These are phyloP conservation scores for Petrolisthes manimaculis DNA, from an alignment of 2,888 invertebrate species.

Conservation along the genomic window DNA sequence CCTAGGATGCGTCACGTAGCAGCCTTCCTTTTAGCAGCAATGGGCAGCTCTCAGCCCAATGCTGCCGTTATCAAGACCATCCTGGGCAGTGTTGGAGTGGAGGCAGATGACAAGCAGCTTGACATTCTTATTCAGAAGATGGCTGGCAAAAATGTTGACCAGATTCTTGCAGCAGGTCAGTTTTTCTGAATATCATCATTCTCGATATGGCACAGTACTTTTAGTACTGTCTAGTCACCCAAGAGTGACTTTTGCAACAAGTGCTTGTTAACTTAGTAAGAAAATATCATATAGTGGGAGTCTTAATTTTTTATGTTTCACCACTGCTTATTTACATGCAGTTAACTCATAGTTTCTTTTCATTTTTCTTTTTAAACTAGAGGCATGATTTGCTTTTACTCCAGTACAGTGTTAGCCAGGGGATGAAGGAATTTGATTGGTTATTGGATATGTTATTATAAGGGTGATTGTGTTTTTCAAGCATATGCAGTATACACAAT, in stretches of 20 bases:
- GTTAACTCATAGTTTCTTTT: neutral
- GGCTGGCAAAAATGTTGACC: slow-evolving; percentile 72
- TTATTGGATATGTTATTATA: no score
- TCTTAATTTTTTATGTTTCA: no score
- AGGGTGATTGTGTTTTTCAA: no score
- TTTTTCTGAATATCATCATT: neutral
- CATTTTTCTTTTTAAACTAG: neutral
- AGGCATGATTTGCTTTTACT: neutral
- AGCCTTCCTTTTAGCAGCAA: slow-evolving; percentile 72
- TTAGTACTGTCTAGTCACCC: neutral
- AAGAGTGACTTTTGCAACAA: neutral
- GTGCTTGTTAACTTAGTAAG: no score
- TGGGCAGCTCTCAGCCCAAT: slow-evolving; percentile 72
- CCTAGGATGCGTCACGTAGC: slow-evolving; percentile 73
- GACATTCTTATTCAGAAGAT: slow-evolving; percentile 71
- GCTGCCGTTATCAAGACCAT: slow-evolving; percentile 71
- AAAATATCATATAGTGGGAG: no score
- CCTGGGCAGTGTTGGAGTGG: slow-evolving; percentile 73
- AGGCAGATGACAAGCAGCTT: slow-evolving; percentile 72
- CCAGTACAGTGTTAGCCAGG: neutral
- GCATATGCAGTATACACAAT: neutral
- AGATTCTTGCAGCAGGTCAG: slow-evolving; percentile 72
- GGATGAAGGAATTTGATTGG: no score
- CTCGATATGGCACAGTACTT: neutral
- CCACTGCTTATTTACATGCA: no score